Conservation (phyloP, 1,140 invertebrate species). For the Tetramorium parvispinum region DNA sequence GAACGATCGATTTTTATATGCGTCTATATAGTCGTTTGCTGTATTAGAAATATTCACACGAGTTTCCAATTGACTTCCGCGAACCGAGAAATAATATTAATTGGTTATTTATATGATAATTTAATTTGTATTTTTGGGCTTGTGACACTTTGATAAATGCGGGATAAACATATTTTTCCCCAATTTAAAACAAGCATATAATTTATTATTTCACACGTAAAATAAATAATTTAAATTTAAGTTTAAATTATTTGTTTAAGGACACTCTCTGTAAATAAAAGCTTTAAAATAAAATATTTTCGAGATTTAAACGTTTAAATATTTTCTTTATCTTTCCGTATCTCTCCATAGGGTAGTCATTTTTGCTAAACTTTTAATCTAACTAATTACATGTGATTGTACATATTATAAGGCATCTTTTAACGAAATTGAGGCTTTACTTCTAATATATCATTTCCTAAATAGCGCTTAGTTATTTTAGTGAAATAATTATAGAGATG, state of each 20-base stretch:
- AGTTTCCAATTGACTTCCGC: background rate
- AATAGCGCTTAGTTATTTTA: background rate
- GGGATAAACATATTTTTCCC: slow-evolving; percentile 24
- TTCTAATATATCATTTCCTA: slow-evolving; percentile 12
- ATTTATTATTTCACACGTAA: background rate
- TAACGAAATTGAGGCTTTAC: background rate
- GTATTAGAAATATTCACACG: background rate
- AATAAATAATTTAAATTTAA: no score
- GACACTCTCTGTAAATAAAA: background rate
- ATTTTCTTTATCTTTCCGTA: background rate
- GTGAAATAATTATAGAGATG: slow-evolving; percentile 1
- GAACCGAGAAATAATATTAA: background rate
- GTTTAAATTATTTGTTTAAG: background rate
- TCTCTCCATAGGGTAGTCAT: background rate
- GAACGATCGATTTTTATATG: slow-evolving; percentile 52
- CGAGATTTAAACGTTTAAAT: background rate
- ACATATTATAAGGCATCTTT: background rate
- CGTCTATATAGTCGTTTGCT: background rate
- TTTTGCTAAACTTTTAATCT: background rate
- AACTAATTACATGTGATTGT: background rate
- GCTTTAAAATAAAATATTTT: background rate
- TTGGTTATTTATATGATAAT: slow-evolving; percentile 34
- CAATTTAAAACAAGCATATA: background rate
- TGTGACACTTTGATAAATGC: background rate
- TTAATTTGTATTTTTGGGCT: background rate